Evolutionary conservation across 2,113 vertebrate species (phyloP).

Genomic region (Copsychus sechellarum): DNA sequence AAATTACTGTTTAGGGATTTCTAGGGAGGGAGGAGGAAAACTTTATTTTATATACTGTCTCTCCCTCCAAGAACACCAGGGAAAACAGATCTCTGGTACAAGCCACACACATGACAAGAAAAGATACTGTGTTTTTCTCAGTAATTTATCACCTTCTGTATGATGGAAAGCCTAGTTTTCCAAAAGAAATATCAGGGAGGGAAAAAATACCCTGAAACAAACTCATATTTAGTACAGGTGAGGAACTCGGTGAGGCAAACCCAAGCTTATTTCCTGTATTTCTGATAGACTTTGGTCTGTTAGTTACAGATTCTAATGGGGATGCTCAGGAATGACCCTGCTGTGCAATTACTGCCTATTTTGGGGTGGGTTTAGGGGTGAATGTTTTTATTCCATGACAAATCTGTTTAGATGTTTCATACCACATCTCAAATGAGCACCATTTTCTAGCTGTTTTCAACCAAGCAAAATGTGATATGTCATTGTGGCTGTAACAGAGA

Average conservation of each 20-base stretch:
- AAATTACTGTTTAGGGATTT: constrained; percentile 47
- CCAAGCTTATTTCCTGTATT: constrained; percentile 40
- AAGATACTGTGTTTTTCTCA: constrained; percentile 34
- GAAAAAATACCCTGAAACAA: constrained; percentile 17
- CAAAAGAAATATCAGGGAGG: constrained; percentile 60
- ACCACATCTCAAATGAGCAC: constrained; percentile 66
- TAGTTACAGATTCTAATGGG: constrained; percentile 24
- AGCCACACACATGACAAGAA: constrained; percentile 54
- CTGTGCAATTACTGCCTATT: constrained; percentile 45
- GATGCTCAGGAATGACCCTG: constrained; percentile 43
- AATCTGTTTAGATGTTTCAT: constrained; percentile 61
- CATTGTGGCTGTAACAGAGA: constrained; percentile 63
- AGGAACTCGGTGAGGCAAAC: neutral
- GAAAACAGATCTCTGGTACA: constrained; percentile 45
- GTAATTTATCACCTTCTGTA: constrained; percentile 71
- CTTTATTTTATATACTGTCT: constrained; percentile 34
- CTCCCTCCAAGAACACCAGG: constrained; percentile 21
- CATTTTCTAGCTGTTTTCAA: constrained; percentile 69
- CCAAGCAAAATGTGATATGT: constrained; percentile 67
- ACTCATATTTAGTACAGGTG: constrained; percentile 38
- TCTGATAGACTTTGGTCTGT: constrained; percentile 26
- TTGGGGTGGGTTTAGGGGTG: neutral
- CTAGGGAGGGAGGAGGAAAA: neutral
- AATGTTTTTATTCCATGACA: constrained; percentile 45
- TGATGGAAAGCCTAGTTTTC: constrained; percentile 73